phyloP scores from a whole-genome alignment of 2,113 vertebrate species.

The Chionomys nivalis region DNA sequence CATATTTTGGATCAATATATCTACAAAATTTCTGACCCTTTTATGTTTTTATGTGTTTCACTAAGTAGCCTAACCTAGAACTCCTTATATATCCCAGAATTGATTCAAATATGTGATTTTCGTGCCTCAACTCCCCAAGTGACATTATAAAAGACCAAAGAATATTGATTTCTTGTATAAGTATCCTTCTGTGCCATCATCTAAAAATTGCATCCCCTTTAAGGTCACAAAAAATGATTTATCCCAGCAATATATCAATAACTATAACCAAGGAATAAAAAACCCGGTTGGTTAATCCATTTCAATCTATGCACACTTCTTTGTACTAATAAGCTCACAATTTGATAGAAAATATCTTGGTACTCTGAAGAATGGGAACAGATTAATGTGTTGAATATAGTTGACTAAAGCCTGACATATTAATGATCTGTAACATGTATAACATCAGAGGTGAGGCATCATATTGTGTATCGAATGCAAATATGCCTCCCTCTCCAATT shows the following conservation, averaged over 20 bases:
- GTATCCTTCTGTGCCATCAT: constrained; percentile 4
- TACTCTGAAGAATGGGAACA: constrained; percentile 1
- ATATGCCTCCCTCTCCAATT: background rate
- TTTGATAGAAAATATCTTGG: background rate
- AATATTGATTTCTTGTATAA: background rate
- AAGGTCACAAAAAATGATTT: background rate
- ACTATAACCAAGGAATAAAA: background rate
- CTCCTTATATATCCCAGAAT: background rate
- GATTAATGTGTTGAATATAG: background rate
- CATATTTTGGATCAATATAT: constrained; percentile 12
- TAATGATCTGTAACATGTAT: background rate
- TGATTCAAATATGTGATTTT: background rate
- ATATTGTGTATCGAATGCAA: background rate
- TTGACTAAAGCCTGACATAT: background rate
- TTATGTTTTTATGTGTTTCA: background rate
- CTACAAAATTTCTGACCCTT: background rate
- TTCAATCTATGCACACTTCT: background rate
- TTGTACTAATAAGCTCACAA: background rate
- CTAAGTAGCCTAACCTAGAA: background rate
- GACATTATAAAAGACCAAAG: background rate
- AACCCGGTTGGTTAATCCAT: background rate
- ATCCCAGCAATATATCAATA: background rate
- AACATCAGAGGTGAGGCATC: background rate
- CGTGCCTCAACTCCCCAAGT: background rate
- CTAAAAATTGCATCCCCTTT: background rate